Evolutionary conservation across 1,140 invertebrate species (phyloP).

Genomic region (Scaptomyza hsui): DNA sequence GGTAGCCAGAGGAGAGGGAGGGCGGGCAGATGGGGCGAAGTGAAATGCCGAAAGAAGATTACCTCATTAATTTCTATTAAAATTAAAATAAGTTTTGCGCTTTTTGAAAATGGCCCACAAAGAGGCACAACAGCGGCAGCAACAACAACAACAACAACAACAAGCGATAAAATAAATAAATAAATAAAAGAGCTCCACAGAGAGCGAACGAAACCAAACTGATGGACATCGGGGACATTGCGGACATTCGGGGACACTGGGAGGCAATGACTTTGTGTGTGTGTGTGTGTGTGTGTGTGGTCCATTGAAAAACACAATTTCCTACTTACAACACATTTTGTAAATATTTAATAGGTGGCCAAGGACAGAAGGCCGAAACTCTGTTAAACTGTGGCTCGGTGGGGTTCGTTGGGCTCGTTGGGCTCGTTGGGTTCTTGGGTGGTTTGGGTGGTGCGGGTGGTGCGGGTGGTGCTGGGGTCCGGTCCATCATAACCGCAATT

Average conservation of each 20-base stretch:
- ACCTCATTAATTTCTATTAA: conserved; percentile 67
- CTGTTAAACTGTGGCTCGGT: not conserved
- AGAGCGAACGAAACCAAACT: not conserved
- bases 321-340: conserved; percentile 61
- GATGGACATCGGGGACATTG: not conserved
- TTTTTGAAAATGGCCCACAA: conserved; percentile 43
- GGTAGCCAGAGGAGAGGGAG: not conserved
- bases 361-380: conserved; percentile 25
- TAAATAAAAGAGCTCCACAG: conserved; percentile 25
- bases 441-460: too few species aligned
- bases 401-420: not conserved
- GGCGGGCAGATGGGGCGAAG: not conserved
- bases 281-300: not conserved
- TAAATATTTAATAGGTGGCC: conserved; percentile 55
- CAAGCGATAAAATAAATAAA: conserved; percentile 37
- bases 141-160: conserved; percentile 11
- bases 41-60: conserved; percentile 50
- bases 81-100: conserved; percentile 62
- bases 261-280: conserved; percentile 45
- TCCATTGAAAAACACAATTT: conserved; percentile 57
- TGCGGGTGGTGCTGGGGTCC: too few species aligned
- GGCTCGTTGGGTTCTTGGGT: not conserved
- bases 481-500: conserved; percentile 47
- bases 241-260: conserved; percentile 3
- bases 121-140: conserved; percentile 12